Conservation (phyloP, 1,140 invertebrate species). For the Euwallacea similis region DNA sequence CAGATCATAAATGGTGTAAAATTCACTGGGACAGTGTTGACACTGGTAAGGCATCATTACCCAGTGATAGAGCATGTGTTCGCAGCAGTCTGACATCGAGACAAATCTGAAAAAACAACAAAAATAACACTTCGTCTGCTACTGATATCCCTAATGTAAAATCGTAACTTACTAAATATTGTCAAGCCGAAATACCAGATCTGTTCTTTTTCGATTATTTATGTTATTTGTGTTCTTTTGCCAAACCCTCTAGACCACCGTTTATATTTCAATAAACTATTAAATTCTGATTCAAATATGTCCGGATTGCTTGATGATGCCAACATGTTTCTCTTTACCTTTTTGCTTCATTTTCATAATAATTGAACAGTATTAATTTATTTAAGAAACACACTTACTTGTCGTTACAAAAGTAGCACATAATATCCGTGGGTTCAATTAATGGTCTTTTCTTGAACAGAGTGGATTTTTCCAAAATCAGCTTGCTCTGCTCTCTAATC, state of each 20-base stretch:
- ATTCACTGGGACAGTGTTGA: conserved; percentile 19
- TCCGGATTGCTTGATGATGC: too few species aligned
- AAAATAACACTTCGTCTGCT: too few species aligned
- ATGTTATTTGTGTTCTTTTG: too few species aligned
- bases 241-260: too few species aligned
- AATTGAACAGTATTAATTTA: neutral
- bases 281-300: too few species aligned
- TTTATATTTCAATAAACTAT: too few species aligned
- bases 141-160: too few species aligned
- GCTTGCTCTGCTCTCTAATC: conserved; percentile 34
- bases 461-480: conserved; percentile 21
- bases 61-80: conserved; percentile 37
- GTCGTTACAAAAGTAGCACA: conserved; percentile 25
- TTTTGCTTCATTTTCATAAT: too few species aligned
- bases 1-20: conserved; percentile 23
- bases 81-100: conserved; percentile 20
- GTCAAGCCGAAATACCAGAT: too few species aligned
- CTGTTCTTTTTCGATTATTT: too few species aligned
- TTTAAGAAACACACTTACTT: conserved; percentile 15
- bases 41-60: conserved; percentile 31
- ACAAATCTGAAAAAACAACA: conserved; percentile 25
- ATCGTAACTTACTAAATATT: too few species aligned
- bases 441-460: conserved; percentile 4
- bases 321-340: too few species aligned
- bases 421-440: neutral